phyloP scores from a whole-genome alignment of 2,888 invertebrate species.

The Eueremaeus valkanovi region DNA sequence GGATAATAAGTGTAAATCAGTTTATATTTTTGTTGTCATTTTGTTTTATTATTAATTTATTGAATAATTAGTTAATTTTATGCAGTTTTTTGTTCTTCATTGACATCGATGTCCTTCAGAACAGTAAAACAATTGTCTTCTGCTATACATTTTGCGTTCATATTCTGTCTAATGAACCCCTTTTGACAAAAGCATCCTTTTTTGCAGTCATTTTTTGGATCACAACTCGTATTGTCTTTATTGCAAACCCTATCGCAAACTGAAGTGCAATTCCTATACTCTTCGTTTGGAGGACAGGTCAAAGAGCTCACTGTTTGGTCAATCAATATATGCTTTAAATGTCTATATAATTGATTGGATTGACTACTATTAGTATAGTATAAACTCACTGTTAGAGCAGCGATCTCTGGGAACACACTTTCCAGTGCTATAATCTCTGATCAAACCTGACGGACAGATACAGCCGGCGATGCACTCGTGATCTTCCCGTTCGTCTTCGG shows the following conservation, averaged over 20 bases:
- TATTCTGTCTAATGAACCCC: slow-evolving; percentile 11
- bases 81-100: background rate
- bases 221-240: background rate
- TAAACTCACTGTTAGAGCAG: background rate
- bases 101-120: background rate
- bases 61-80: background rate
- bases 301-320: background rate
- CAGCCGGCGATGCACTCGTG: slow-evolving; percentile 24
- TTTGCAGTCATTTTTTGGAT: slow-evolving; percentile 5
- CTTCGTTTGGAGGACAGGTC: slow-evolving; percentile 15
- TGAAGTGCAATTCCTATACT: background rate
- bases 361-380: too few species aligned
- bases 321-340: too few species aligned
- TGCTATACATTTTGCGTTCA: slow-evolving; percentile 12
- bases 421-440: background rate
- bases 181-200: slow-evolving; percentile 22
- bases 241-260: slow-evolving; percentile 27
- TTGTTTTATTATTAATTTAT: too few species aligned
- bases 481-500: slow-evolving; percentile 26
- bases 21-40: too few species aligned
- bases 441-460: slow-evolving; percentile 16
- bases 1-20: too few species aligned
- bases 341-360: too few species aligned
- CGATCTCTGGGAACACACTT: slow-evolving; percentile 5
- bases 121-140: slow-evolving; percentile 6